phyloP scores from a whole-genome alignment of 2,888 invertebrate species.

The Bellardia pandia region DNA sequence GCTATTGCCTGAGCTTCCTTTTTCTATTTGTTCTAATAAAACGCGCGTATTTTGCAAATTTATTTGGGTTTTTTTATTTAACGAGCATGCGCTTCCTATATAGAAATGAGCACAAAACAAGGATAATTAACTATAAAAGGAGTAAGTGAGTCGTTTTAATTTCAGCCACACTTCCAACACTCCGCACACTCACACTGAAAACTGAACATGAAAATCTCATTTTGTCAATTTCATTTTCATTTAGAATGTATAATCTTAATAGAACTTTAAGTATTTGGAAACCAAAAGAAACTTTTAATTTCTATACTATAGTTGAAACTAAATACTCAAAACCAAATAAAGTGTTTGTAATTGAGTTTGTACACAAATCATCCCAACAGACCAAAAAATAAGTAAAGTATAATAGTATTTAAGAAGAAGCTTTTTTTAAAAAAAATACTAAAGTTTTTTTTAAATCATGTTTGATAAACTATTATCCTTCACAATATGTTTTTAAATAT shows the following conservation, averaged over 20 bases:
- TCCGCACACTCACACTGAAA: not conserved
- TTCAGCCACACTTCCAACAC: not conserved
- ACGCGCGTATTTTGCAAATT: conserved; percentile 61
- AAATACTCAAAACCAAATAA: too few species aligned
- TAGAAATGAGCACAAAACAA: not conserved
- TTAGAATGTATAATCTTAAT: not conserved
- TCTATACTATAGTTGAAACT: too few species aligned
- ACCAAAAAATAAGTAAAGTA: too few species aligned
- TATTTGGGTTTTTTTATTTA: conserved; percentile 17
- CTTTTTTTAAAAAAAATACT: too few species aligned
- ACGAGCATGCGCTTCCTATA: conserved; percentile 63
- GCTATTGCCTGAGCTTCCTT: conserved; percentile 9
- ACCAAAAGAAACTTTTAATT: not conserved
- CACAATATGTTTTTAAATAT: too few species aligned
- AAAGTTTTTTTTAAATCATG: too few species aligned
- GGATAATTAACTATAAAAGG: conserved; percentile 43
- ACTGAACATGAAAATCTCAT: not conserved
- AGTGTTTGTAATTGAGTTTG: too few species aligned
- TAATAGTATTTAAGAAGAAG: too few species aligned
- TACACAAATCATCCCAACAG: too few species aligned
- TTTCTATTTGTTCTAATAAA: conserved; percentile 31
- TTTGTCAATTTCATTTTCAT: not conserved
- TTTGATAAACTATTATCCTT: too few species aligned
- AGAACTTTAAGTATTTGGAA: not conserved
- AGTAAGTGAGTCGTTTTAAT: conserved; percentile 3